Base-by-base conservation (phyloP, 2,113 vertebrate genomes). In the Rana temporaria region DNA sequence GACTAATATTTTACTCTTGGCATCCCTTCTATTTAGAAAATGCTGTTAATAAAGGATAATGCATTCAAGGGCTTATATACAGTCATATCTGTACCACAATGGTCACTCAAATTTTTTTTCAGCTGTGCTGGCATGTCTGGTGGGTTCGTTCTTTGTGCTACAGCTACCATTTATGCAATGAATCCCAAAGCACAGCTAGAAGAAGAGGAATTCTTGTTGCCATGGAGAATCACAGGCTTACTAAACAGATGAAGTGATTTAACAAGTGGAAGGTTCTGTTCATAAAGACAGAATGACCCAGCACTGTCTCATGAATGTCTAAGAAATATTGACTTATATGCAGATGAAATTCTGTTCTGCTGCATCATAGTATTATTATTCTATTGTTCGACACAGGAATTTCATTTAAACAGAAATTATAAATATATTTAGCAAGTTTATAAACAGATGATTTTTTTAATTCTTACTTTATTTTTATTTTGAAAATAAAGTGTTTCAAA, bases 161-260 rank as follows among this genome's bases (percentile, higher is more conserved):
- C 6, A 70, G 38, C 67, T 52, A 52, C n/a, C 67, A 70, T 16
- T 70, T 14, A 32, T 52, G 42, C 15, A 71, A 52, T 14, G 55
- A 55, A 55, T 71, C 55, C 48, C 52, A 55, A 22, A 22, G 24
- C 70, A 32, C 53, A 32, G 70, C 52, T 72, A 72, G 53, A 48
- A 56, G 48, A 56, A 72, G 24, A 72, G 52, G 68, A 70, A 71
- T 55, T 53, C 52, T 52, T n/a, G 70, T 72, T 72, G 56, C 70
- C 70, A 72, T 72, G 70, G 70, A 72, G 53, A 72, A 72, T 57
- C 32, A 72, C 24, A 72, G 70, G 26, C 52, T 57, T 72, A 12
- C 70, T 72, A 57, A 72, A 72, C 52, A 32, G 52, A 52, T 71
- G 69, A 72, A 72, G 69, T 18, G 52, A 72, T 72, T 71, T 72